Evolutionary conservation across 1,140 invertebrate species (phyloP).

Genomic region (Camponotus pennsylvanicus): DNA sequence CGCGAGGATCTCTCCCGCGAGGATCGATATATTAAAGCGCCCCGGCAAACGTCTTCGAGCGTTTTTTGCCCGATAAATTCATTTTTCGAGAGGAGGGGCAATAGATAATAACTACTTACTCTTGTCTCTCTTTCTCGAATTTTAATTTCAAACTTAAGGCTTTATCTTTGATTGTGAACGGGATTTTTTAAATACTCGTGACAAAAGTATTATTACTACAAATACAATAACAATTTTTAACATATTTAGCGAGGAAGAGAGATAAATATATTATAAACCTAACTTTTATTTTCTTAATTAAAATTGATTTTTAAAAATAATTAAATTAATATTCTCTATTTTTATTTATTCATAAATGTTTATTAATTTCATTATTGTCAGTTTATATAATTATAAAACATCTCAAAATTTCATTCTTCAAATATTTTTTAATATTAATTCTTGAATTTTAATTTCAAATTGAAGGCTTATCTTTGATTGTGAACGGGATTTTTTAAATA

Average conservation of each 20-base stretch:
- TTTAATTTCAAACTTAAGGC: neutral
- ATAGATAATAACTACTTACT: neutral
- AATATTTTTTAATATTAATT: neutral
- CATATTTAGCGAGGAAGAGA: too few relatives aligned
- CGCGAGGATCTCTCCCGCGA: neutral
- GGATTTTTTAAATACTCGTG: neutral
- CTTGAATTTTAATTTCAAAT: neutral
- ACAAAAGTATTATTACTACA: neutral
- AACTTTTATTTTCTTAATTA: neutral
- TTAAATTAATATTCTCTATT: neutral
- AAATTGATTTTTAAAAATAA: neutral
- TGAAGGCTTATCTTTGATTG: neutral
- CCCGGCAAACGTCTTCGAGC: neutral
- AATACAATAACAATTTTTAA: too few relatives aligned
- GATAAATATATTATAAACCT: neutral
- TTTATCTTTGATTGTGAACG: neutral
- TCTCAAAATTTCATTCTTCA: neutral
- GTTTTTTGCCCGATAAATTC: neutral
- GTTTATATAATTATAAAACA: neutral
- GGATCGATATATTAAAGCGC: conserved; percentile 6
- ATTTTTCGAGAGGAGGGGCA: neutral
- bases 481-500: neutral
- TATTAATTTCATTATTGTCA: neutral
- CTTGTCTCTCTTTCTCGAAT: neutral
- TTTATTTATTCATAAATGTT: neutral